Evolutionary conservation across 1,140 invertebrate genomes (phyloP).

Genomic region (Drosophila lacteicornis): DNA sequence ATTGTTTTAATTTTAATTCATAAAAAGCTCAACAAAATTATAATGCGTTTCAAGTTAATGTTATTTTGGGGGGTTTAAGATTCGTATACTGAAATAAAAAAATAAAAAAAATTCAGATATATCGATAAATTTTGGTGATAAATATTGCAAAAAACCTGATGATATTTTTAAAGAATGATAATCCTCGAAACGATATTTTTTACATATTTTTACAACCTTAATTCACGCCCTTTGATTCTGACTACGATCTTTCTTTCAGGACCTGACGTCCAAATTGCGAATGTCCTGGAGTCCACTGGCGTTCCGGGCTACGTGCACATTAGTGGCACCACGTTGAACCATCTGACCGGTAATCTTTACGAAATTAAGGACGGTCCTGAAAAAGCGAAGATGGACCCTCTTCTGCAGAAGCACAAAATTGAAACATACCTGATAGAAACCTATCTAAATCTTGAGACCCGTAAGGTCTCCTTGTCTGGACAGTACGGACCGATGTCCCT

Average conservation of each 20-base stretch:
- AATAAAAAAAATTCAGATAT: no score
- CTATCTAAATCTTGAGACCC: no score
- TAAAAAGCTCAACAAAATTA: no score
- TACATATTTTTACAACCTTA: no score
- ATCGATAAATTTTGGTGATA: no score
- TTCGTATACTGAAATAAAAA: no score
- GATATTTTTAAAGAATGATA: no score
- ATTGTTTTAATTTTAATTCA: no score
- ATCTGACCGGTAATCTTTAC: constrained; percentile 86
- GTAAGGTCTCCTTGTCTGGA: constrained; percentile 21
- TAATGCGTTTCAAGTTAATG: no score
- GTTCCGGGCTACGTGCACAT: constrained; percentile 94
- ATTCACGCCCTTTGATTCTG: background rate
- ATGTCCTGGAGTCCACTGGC: constrained; percentile 97
- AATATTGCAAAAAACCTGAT: no score
- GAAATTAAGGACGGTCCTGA: constrained; percentile 86
- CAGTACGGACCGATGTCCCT: constrained; percentile 33
- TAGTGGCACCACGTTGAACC: constrained; percentile 90
- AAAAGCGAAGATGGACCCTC: constrained; percentile 88
- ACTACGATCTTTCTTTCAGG: constrained; percentile 10
- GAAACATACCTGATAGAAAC: constrained; percentile 89
- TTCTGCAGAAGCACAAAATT: constrained; percentile 89
- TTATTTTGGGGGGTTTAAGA: no score
- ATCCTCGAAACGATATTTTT: no score
- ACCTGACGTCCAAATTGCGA: constrained; percentile 95